These are phyloP conservation scores for Lithophane semibrunnea DNA, from an alignment of 2,888 invertebrate genomes.

Conservation along the genomic window DNA sequence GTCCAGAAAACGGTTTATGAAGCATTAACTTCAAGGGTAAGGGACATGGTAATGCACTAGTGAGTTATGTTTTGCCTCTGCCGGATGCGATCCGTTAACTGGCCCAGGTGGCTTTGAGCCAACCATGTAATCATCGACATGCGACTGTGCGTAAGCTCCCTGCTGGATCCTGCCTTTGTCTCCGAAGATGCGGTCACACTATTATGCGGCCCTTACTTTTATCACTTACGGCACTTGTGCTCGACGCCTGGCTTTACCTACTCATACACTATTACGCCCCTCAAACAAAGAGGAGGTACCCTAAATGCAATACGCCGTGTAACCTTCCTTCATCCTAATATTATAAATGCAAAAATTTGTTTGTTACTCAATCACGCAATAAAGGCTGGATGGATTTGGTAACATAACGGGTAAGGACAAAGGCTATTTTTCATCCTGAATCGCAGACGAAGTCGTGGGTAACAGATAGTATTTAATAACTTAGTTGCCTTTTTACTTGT, in stretches of 20 bases:
- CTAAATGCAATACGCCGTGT: not conserved
- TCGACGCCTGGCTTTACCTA: not conserved
- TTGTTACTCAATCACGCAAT: no score
- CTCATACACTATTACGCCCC: not conserved
- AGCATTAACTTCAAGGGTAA: conserved; percentile 11
- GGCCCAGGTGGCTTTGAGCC: conserved; percentile 38
- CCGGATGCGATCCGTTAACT: conserved; percentile 33
- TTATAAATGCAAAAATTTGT: no score
- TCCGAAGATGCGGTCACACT: no score
- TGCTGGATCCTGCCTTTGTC: not conserved
- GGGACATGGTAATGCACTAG: not conserved
- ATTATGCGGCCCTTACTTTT: not conserved
- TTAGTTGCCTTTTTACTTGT: not conserved
- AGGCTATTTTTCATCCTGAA: no score
- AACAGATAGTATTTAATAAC: not conserved
- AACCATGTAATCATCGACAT: conserved; percentile 13
- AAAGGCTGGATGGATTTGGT: no score
- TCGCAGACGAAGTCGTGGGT: no score
- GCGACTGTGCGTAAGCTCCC: not conserved
- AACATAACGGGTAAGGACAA: no score
- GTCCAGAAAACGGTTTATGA: not conserved
- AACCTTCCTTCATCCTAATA: not conserved
- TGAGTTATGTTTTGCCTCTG: conserved; percentile 13
- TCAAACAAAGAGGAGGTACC: not conserved
- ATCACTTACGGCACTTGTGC: not conserved